Base-by-base conservation (phyloP, 2,888 invertebrate species). In the Allophyes oxyacanthae region DNA sequence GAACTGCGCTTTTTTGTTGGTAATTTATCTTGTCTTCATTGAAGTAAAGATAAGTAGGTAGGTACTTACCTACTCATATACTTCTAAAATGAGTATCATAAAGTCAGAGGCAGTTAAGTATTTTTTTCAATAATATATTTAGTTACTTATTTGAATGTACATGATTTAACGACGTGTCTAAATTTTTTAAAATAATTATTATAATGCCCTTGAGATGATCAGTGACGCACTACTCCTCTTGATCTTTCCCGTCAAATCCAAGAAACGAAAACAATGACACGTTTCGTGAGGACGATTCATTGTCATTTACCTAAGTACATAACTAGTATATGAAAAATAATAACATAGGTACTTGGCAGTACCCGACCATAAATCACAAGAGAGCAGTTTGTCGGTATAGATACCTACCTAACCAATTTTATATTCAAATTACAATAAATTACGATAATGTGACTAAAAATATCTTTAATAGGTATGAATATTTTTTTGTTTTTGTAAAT, bases 271-370 rank as follows among this genome's bases (percentile, higher is more conserved):
- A 40, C 9, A 30, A 30, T 34, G n/a, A 25, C 32, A 37, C 2
- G 5, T 40, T 20, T 42, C 44, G 9, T 55, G 5, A 62, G 36
- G 20, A 55, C 33, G 34, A 14, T 34, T 32, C n/a, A 26, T 30
- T 64, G 37, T 44, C 30, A 57, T 28, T 8, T 8, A 13, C 6
- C 26, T 25, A 40, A 42, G 25, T 25, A 8, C 13, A 25, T 9
- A 44, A 10, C 10, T 25, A 28, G 20, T 20, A 4, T 7, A 42
- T 8, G 13, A 14, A 11, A 40, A 43, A 3, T 36, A 38, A 33
- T 13, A 3, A 34, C 0, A 28, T 6, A 6, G 7, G 7, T 1
- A 26, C 30, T 15, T 7, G 30, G 32, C 8, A 32, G 10, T 41
- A 11, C n/a, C 9, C 8, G 5, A 34, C 11, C 8, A 13, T 4